Conservation (phyloP, 2,888 invertebrate species). For the Oligia latruncula region DNA sequence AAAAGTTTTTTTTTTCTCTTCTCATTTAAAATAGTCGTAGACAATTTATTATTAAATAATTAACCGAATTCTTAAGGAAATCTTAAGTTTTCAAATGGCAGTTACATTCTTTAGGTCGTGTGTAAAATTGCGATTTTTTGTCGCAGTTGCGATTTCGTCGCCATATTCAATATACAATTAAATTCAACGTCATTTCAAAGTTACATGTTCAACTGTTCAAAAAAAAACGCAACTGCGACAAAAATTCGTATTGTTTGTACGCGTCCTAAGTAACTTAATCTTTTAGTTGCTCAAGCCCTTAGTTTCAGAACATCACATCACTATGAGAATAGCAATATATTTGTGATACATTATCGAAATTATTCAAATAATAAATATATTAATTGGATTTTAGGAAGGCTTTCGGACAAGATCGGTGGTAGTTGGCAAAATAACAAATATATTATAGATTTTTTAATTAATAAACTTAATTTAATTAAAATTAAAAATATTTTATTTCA, state of each 20-base stretch:
- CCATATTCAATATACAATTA: slow-evolving; percentile 25
- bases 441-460: background rate
- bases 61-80: slow-evolving; percentile 35
- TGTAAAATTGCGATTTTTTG: slow-evolving; percentile 15
- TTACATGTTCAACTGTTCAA: background rate
- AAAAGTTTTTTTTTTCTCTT: slow-evolving; percentile 16
- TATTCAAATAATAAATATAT: slow-evolving; percentile 12
- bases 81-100: slow-evolving; percentile 21
- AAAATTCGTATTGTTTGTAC: slow-evolving; percentile 16
- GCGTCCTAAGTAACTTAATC: slow-evolving; percentile 3
- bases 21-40: slow-evolving; percentile 47
- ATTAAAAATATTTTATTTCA: background rate
- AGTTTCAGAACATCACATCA: slow-evolving; percentile 36
- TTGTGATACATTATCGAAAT: slow-evolving; percentile 39
- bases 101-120: slow-evolving; percentile 7
- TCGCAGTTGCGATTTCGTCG: slow-evolving; percentile 41
- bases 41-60: slow-evolving; percentile 51
- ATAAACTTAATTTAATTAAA: background rate
- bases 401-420: background rate
- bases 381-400: background rate
- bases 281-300: slow-evolving; percentile 51
- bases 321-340: slow-evolving; percentile 21
- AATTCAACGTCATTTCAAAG: slow-evolving; percentile 3
- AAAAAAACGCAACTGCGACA: slow-evolving; percentile 32
- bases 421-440: background rate